Conservation (phyloP, 2,888 invertebrate species). For the Seira musarum region DNA sequence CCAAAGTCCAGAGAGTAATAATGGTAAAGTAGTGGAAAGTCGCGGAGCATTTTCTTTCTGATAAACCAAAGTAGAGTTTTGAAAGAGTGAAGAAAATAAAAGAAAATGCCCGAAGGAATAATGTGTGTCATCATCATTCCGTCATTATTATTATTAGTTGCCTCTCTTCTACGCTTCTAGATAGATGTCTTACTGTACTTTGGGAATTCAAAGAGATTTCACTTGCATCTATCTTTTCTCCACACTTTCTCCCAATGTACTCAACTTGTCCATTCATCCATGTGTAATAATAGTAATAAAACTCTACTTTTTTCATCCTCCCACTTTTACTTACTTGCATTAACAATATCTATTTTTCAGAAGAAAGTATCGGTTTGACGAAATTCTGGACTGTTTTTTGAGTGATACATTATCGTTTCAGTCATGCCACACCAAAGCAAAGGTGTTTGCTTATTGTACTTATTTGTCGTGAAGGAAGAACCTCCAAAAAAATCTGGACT, state of each 20-base stretch:
- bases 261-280: constrained; percentile 34
- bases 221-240: background rate
- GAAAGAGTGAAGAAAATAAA: constrained; percentile 51
- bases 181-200: too few relatives aligned
- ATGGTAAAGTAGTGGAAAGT: background rate
- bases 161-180: background rate
- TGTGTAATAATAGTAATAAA: constrained; percentile 30
- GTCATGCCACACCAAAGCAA: background rate
- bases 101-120: constrained; percentile 54
- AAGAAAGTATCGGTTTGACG: background rate
- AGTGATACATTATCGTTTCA: background rate
- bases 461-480: too few relatives aligned
- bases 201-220: too few relatives aligned
- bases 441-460: background rate
- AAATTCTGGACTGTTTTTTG: background rate
- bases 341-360: background rate
- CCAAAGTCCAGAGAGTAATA: background rate
- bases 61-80: constrained; percentile 7
- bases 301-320: constrained; percentile 24
- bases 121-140: constrained; percentile 53
- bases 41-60: background rate
- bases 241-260: background rate
- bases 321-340: constrained; percentile 8
- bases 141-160: constrained; percentile 40
- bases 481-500: background rate